A percentile compares a stretch with the other conserved stretches of the same genome.
Conservation (phyloP, 2,888 invertebrate genomes). For the Lasiommata megera region DNA sequence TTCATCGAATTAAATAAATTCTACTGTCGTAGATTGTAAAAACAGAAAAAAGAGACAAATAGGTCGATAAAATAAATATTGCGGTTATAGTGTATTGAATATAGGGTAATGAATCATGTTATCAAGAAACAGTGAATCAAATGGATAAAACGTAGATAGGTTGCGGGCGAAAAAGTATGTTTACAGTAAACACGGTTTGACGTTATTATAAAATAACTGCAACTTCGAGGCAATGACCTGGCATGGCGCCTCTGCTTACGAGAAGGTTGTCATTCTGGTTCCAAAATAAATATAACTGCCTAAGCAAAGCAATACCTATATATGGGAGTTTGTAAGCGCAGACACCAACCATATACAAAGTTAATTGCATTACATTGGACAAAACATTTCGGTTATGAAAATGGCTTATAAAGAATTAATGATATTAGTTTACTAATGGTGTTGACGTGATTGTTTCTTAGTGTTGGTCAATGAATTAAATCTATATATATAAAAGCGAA, state of each 20-base stretch:
- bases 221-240: slow-evolving; percentile 74
- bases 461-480: too few relatives aligned
- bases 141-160: slow-evolving; percentile 18
- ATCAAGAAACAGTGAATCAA: not conserved
- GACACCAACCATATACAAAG: not conserved
- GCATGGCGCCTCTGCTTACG: slow-evolving; percentile 48
- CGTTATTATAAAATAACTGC: slow-evolving; percentile 73
- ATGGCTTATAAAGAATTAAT: too few relatives aligned
- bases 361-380: too few relatives aligned
- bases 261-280: slow-evolving; percentile 70
- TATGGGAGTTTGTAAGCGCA: not conserved
- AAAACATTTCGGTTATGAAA: too few relatives aligned
- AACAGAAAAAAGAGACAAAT: not conserved
- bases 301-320: not conserved
- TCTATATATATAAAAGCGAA: too few relatives aligned
- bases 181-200: slow-evolving; percentile 63
- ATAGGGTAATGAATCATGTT: slow-evolving; percentile 14
- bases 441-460: too few relatives aligned
- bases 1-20: too few relatives aligned
- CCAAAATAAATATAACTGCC: slow-evolving; percentile 50
- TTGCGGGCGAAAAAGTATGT: slow-evolving; percentile 47
- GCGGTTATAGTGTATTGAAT: slow-evolving; percentile 28
- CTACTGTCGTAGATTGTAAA: too few relatives aligned
- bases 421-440: too few relatives aligned
- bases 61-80: slow-evolving; percentile 2